A percentile compares a stretch with the other conserved stretches of the same genome.
Evolutionary conservation across 2,113 vertebrate species (phyloP).

Genomic region (Loxodonta africana): DNA sequence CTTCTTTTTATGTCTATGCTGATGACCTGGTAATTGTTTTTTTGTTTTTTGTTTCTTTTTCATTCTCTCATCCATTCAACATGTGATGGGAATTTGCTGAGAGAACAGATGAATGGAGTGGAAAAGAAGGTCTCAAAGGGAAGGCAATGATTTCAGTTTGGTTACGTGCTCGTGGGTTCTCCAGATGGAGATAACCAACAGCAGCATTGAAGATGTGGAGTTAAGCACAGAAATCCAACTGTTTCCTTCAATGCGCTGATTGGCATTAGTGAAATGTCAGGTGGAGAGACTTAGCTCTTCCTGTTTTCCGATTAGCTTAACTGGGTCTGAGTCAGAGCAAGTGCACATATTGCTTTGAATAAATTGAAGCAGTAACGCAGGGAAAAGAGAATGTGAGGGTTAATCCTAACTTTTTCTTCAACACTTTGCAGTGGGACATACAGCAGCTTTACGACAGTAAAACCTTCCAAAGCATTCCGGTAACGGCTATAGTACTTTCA

Average conservation of each 20-base stretch:
- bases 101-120: neutral
- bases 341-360: neutral
- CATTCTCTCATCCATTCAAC: neutral
- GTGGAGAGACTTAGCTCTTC: neutral
- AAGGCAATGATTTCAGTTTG: neutral
- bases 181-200: neutral
- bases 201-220: neutral
- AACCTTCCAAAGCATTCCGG: slow-evolving; percentile 42
- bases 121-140: neutral
- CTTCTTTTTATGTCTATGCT: neutral
- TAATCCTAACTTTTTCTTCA: slow-evolving; percentile 35
- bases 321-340: slow-evolving; percentile 3
- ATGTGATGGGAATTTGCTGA: neutral
- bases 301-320: neutral
- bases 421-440: slow-evolving; percentile 27
- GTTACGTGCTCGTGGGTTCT: neutral
- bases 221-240: neutral
- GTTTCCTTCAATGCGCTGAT: neutral
- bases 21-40: neutral
- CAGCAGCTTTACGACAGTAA: neutral
- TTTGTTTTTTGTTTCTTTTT: neutral
- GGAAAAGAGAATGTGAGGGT: neutral
- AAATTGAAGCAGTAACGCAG: neutral
- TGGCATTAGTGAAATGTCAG: neutral
- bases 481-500: slow-evolving; percentile 18